Percentiles rank a stretch among this genome's conserved stretches.
Evolutionary conservation across 2,888 invertebrate species (phyloP).

Genomic region (Limenitis camilla): DNA sequence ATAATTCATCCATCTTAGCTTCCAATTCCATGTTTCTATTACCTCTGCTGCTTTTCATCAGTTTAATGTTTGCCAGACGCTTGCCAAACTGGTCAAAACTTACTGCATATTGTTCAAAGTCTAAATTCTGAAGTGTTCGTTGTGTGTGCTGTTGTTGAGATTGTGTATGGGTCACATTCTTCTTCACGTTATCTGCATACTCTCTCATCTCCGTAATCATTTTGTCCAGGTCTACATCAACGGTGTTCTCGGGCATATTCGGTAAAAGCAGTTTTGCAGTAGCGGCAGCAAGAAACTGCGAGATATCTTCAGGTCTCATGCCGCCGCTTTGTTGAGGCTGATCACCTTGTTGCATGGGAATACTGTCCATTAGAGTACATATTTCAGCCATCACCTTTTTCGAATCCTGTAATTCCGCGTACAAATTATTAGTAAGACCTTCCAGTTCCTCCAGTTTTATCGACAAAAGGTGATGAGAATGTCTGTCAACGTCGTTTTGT

Average conservation of each 20-base stretch:
- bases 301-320: conserved; percentile 41
- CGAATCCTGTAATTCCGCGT: conserved; percentile 52
- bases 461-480: conserved; percentile 46
- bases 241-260: conserved; percentile 44
- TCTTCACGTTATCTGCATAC: conserved; percentile 52
- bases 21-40: conserved; percentile 48
- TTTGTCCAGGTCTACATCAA: conserved; percentile 45
- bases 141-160: conserved; percentile 22
- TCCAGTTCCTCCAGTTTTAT: conserved; percentile 51
- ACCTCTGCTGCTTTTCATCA: conserved; percentile 35
- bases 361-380: conserved; percentile 42
- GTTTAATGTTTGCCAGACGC: conserved; percentile 45
- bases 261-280: conserved; percentile 48
- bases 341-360: conserved; percentile 29
- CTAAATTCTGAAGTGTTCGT: conserved; percentile 34
- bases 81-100: conserved; percentile 55
- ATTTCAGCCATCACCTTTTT: conserved; percentile 54
- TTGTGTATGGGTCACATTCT: conserved; percentile 32
- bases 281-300: conserved; percentile 43
- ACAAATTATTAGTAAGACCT: conserved; percentile 50
- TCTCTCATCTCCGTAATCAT: conserved; percentile 47
- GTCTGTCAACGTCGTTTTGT: conserved; percentile 34
- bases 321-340: conserved; percentile 26
- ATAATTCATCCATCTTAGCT: conserved; percentile 44
- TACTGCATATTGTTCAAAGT: conserved; percentile 48